Percentiles rank a stretch among this genome's conserved stretches.
Evolutionary conservation across 2,888 invertebrate species (phyloP).

Genomic region (Acanthosepion lycidas): DNA sequence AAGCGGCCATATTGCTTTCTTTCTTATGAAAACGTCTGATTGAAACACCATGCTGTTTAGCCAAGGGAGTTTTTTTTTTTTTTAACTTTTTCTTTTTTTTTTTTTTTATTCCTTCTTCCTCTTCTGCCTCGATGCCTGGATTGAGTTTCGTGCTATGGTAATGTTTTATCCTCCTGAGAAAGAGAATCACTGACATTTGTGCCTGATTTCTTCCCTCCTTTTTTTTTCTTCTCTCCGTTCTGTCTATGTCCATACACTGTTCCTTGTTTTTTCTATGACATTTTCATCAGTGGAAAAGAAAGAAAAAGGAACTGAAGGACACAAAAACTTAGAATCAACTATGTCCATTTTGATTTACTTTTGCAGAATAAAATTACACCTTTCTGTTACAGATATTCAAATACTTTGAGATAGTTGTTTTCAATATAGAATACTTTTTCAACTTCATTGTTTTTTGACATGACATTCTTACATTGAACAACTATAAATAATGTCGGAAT

Average conservation of each 20-base stretch:
- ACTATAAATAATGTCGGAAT: no score
- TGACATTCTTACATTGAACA: no score
- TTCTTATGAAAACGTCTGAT: neutral
- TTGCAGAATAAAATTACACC: no score
- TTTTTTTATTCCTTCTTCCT: neutral
- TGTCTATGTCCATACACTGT: neutral
- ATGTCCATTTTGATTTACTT: no score
- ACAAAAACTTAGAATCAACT: neutral
- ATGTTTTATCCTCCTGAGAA: neutral
- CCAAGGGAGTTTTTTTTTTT: neutral
- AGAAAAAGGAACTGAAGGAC: neutral
- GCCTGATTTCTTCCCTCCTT: neutral
- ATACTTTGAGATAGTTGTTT: no score
- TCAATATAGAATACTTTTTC: no score
- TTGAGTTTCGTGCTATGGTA: neutral
- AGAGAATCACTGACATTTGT: neutral
- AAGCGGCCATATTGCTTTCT: neutral
- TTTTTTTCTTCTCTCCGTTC: neutral
- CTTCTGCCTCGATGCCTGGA: neutral
- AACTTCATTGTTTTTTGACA: no score
- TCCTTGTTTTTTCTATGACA: neutral
- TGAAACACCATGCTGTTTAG: neutral
- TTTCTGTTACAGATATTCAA: no score
- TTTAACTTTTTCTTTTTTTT: neutral
- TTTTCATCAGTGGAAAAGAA: neutral